Base-by-base conservation (phyloP, 2,113 vertebrate genomes). In the Silurus meridionalis region DNA sequence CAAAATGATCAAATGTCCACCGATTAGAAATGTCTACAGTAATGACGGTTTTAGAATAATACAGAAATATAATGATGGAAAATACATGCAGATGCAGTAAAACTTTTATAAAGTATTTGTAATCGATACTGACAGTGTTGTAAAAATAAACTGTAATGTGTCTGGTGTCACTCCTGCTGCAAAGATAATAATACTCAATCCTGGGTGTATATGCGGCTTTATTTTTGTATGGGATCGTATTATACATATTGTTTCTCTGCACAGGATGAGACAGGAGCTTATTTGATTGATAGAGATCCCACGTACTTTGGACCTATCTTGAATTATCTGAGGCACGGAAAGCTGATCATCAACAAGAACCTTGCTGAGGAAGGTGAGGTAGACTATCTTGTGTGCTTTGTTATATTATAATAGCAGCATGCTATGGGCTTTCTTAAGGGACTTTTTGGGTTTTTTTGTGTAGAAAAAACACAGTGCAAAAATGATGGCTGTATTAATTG, bases 291-390 rank as follows among this genome's bases (percentile, higher is more conserved):
- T 93, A 96, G 98, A 90, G 98, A 99, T 93, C 98, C 98, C 87
- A 98, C 97, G 0, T 99, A 99, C 91, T 99, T 99, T 17, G 98
- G 98, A n/a, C 98, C 98, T 0, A 97, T 99, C 88, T 95, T 99
- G 63, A 99, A 99, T 93, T 99, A 99, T 95, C 96, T 99, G 90
- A 96, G 98, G n/a, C 98, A 99, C 0, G 98, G 98, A 86, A 99
- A 99, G 91, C 95, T 99, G 90, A 99, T 99, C 93, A 97, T 99
- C 89, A 98, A 99, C 88, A 99, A 99, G 92, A 98, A 99, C 86
- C 92, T 99, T 78, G 97, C 98, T 10, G 98, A 99, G 88, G 98
- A 99, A 96, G 98, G 98, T 99, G 90, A 96, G 94, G 75, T 58
- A 80, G 84, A 74, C 58, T 60, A 75, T 85, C 66, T 48, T 83